Conservation (phyloP, 2,888 invertebrate genomes). For the Cepaea hortensis region DNA sequence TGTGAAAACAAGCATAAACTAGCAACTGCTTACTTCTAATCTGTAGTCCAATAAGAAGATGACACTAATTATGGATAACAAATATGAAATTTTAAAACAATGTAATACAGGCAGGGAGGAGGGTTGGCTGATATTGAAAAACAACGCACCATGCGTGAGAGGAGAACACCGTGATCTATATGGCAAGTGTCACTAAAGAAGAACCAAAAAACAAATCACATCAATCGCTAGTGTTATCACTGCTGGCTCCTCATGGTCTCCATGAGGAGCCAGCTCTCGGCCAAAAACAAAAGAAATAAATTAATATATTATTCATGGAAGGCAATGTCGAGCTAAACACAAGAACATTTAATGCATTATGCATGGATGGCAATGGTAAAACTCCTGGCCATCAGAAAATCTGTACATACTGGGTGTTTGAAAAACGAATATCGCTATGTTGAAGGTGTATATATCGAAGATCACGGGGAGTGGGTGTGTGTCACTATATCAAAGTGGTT, state of each 20-base stretch:
- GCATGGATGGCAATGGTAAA: too few relatives aligned
- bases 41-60: too few relatives aligned
- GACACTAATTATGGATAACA: not conserved
- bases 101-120: not conserved
- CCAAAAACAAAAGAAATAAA: not conserved
- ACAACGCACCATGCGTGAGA: constrained; percentile 25
- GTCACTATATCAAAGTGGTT: too few relatives aligned
- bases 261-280: not conserved
- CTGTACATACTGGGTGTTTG: too few relatives aligned
- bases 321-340: too few relatives aligned
- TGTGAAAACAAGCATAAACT: too few relatives aligned
- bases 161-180: constrained; percentile 1
- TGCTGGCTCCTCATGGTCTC: not conserved
- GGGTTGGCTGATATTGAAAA: not conserved
- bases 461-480: too few relatives aligned
- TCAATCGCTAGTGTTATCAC: not conserved
- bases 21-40: too few relatives aligned
- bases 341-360: too few relatives aligned
- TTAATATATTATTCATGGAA: not conserved
- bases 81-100: not conserved
- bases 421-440: too few relatives aligned
- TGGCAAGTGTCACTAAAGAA: constrained; percentile 30
- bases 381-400: too few relatives aligned
- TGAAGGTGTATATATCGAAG: too few relatives aligned
- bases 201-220: constrained; percentile 19